Evolutionary conservation across 2,888 invertebrate species (phyloP).

Genomic region (Bruchidius siliquastri): DNA sequence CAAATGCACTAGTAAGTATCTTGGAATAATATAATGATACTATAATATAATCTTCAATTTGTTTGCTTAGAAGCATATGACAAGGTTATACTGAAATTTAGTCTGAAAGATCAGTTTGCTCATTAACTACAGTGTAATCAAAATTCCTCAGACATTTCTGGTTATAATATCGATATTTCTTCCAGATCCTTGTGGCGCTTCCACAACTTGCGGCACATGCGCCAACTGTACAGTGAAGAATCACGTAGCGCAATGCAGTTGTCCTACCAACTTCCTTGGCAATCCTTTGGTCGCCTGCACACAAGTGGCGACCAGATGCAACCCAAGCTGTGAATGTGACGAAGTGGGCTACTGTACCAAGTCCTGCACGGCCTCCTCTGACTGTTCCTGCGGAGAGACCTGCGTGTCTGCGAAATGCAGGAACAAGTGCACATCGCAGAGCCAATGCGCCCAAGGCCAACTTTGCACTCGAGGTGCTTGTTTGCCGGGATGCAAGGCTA

Average conservation of each 20-base stretch:
- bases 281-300: constrained; percentile 77
- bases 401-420: constrained; percentile 72
- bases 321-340: constrained; percentile 75
- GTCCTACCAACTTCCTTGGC: constrained; percentile 74
- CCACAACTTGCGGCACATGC: constrained; percentile 74
- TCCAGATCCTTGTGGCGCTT: constrained; percentile 72
- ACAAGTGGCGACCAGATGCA: constrained; percentile 66
- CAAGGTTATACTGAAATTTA: no score
- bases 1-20: constrained; percentile 66
- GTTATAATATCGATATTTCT: constrained; percentile 18
- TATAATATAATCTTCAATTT: no score
- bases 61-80: no score
- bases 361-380: constrained; percentile 59
- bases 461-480: constrained; percentile 70
- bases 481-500: constrained; percentile 72
- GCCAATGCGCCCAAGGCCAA: constrained; percentile 70
- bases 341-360: constrained; percentile 74
- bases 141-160: no score
- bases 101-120: no score
- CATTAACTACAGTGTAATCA: no score
- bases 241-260: constrained; percentile 82
- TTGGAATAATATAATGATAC: not conserved
- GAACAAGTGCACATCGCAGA: constrained; percentile 63
- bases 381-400: constrained; percentile 79
- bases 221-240: constrained; percentile 77